Base-by-base conservation (phyloP, 2,888 invertebrate genomes). In the Lasioglossum figueresi region DNA sequence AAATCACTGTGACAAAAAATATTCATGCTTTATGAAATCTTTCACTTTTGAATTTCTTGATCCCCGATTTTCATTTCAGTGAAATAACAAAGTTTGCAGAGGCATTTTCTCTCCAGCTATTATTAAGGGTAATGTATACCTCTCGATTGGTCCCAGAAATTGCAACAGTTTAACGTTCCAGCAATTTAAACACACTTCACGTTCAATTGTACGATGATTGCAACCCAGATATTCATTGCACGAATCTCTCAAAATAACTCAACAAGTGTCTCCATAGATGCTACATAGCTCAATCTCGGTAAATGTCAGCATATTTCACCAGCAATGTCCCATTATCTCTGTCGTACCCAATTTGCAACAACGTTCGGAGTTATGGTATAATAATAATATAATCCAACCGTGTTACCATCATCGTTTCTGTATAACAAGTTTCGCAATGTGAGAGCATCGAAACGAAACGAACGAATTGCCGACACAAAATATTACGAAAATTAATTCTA, bases 401-500 rank as follows among this genome's bases (percentile, higher is more conserved):
- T 80, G 80, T 75, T 75, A 70, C 52, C 16, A 6, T 0, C 40
- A 40, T 63, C 8, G 31, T 73, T 79, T 40, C 27, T 45, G 23
- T 34, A 37, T 34, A 8, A 23, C 27, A 63, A 72, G 52, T 52
- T 23, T 52, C 52, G 52, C 23, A 23, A 52, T n/a, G 10, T 34
- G 8, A 14, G 59, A 37, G 3, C 43, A 73, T 12, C 66, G 52
- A 81, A 56, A 78, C 75, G 74, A 5, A 45, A 45, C 56, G 59
- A 75, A 63, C 56, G 68, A 75, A 80, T 80, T 87, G 76, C 73
- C 76, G 34, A 73, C 73, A 79, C 56, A 68, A 79, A 84, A 76
- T 88, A 88, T 86, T 88, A 90, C 89, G 86, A 85, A 90, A 90
- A 91, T 90, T 90, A 91, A 52, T 52, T 23, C 23, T 10, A 6